These are phyloP conservation scores for Molossus molossus DNA, from an alignment of 2,797 vertebrate species.

Conservation along the genomic window DNA sequence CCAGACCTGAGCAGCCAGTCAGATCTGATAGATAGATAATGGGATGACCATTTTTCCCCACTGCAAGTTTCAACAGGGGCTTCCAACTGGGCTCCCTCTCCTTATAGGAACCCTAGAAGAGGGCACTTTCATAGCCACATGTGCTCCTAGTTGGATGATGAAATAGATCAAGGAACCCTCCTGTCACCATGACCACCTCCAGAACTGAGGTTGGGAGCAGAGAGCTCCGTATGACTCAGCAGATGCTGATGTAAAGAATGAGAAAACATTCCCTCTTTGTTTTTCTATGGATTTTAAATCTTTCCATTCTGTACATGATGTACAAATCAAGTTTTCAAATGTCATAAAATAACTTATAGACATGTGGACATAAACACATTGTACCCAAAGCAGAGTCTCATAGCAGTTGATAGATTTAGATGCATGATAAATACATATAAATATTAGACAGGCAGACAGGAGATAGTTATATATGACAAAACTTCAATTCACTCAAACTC, in stretches of 20 bases:
- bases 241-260: not conserved
- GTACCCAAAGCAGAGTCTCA: not conserved
- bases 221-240: not conserved
- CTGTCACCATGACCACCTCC: not conserved
- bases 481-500: conserved; percentile 4
- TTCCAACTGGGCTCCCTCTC: not conserved
- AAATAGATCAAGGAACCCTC: not conserved
- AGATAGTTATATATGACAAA: not conserved
- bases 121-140: not conserved
- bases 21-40: not conserved
- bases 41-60: fast-evolving
- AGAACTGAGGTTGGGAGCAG: not conserved
- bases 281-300: not conserved
- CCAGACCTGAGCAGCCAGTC: not conserved
- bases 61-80: not conserved
- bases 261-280: not conserved
- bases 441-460: not conserved
- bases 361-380: not conserved
- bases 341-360: not conserved
- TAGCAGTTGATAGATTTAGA: not conserved
- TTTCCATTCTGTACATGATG: not conserved
- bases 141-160: not conserved
- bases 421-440: not conserved
- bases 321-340: conserved; percentile 2
- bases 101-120: not conserved